Percentiles rank a stretch among this genome's conserved stretches.
phyloP scores from a whole-genome alignment of 2,888 invertebrate species.

The Trichopria drosophilae region DNA sequence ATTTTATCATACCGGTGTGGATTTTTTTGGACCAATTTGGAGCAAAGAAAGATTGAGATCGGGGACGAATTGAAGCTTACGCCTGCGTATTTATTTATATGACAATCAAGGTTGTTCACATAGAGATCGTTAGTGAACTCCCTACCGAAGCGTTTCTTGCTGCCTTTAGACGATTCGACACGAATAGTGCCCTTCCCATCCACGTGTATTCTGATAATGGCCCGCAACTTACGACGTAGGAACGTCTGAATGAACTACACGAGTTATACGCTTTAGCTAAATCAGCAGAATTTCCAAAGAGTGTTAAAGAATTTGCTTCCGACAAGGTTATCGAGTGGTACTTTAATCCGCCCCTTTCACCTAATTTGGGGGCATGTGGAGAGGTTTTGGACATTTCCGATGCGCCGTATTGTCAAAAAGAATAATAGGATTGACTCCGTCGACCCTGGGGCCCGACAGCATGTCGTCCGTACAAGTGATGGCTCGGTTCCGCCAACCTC shows the following conservation, averaged over 20 bases:
- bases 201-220: slow-evolving; percentile 46
- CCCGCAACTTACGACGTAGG: slow-evolving; percentile 47
- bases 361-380: slow-evolving; percentile 36
- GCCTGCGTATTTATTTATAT: slow-evolving; percentile 37
- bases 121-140: slow-evolving; percentile 45
- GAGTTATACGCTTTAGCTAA: slow-evolving; percentile 21
- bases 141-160: too few relatives aligned
- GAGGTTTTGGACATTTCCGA: slow-evolving; percentile 25
- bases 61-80: slow-evolving; percentile 26
- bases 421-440: too few relatives aligned
- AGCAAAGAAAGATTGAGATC: too few relatives aligned
- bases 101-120: slow-evolving; percentile 43
- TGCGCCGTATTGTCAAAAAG: slow-evolving; percentile 36
- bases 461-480: too few relatives aligned
- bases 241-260: slow-evolving; percentile 38
- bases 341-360: slow-evolving; percentile 27
- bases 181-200: slow-evolving; percentile 39
- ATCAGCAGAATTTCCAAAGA: slow-evolving; percentile 8
- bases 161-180: slow-evolving; percentile 43
- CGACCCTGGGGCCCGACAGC: too few relatives aligned
- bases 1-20: slow-evolving; percentile 35
- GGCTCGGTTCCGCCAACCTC: too few relatives aligned
- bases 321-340: slow-evolving; percentile 21
- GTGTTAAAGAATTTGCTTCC: slow-evolving; percentile 15
- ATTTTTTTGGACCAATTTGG: too few relatives aligned